These are phyloP conservation scores for Cenopis cana DNA, from an alignment of 2,888 invertebrate genomes.

Conservation along the genomic window DNA sequence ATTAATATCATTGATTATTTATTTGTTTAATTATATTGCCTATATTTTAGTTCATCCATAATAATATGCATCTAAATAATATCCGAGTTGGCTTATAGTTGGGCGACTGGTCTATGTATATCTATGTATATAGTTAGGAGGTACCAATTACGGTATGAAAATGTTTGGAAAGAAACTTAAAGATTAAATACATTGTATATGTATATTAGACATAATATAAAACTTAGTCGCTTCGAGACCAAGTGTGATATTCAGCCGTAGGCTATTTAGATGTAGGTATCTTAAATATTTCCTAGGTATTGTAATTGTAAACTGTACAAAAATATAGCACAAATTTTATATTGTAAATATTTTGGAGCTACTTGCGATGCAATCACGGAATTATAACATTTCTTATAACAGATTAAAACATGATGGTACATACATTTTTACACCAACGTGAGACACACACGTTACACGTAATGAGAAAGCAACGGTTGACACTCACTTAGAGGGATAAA, in stretches of 20 bases:
- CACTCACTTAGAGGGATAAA: too few relatives aligned
- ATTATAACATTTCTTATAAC: background rate
- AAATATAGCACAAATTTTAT: slow-evolving; percentile 11
- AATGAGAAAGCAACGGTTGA: too few relatives aligned
- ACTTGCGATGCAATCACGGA: slow-evolving; percentile 17
- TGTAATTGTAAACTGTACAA: slow-evolving; percentile 20
- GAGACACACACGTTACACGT: too few relatives aligned
- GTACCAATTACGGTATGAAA: background rate
- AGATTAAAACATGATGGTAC: too few relatives aligned
- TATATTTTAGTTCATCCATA: too few relatives aligned
- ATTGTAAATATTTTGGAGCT: slow-evolving; percentile 28
- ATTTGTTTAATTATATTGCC: too few relatives aligned
- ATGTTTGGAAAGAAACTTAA: background rate
- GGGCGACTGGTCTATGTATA: too few relatives aligned
- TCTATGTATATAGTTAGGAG: too few relatives aligned
- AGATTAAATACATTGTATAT: background rate
- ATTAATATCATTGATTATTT: too few relatives aligned
- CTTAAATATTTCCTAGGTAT: background rate
- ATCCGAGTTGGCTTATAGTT: too few relatives aligned
- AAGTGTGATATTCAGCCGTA: slow-evolving; percentile 11
- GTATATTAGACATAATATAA: background rate
- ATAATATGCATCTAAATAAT: too few relatives aligned
- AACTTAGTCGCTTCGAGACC: background rate
- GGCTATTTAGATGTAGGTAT: background rate
- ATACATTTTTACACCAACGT: too few relatives aligned